A percentile compares a stretch with the other conserved stretches of the same genome.
Conservation (phyloP, 1,140 invertebrate genomes). For the Drosophila sechellia region DNA sequence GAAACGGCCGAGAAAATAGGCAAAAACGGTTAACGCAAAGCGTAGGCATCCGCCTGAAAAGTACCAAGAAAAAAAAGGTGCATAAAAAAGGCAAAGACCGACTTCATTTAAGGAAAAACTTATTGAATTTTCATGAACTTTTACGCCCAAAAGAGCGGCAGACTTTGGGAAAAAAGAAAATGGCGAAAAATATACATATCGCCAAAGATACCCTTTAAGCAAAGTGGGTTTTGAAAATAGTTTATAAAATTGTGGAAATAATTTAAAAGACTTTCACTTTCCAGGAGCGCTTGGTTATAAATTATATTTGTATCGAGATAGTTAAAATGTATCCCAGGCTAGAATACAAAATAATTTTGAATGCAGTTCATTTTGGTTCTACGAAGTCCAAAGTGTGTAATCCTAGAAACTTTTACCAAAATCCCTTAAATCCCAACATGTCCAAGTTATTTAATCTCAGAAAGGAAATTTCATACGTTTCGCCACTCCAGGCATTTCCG, state of each 20-base stretch:
- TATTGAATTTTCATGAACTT: slow-evolving; percentile 78
- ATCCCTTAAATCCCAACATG: slow-evolving; percentile 1
- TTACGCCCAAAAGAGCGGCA: slow-evolving; percentile 10
- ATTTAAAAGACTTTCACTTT: too few relatives aligned
- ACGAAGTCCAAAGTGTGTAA: not conserved
- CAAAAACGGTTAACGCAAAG: slow-evolving; percentile 27
- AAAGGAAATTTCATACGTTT: slow-evolving; percentile 20
- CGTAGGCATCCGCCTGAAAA: slow-evolving; percentile 17
- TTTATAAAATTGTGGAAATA: too few relatives aligned
- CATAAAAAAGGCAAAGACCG: slow-evolving; percentile 32
- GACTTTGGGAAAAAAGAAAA: slow-evolving; percentile 14
- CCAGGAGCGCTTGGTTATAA: too few relatives aligned
- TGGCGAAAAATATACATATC: slow-evolving; percentile 13
- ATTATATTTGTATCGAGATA: not conserved
- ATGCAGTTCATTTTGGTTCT: not conserved
- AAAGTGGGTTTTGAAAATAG: not conserved
- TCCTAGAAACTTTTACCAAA: not conserved
- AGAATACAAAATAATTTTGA: too few relatives aligned
- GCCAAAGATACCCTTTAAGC: not conserved
- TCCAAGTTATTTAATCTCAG: slow-evolving; percentile 26
- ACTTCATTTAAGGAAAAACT: slow-evolving; percentile 64
- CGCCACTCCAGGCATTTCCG: slow-evolving; percentile 23
- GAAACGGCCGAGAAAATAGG: slow-evolving; percentile 28
- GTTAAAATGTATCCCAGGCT: too few relatives aligned
- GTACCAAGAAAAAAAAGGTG: slow-evolving; percentile 22